A percentile compares a stretch with the other conserved stretches of the same genome.
Conservation (phyloP, 2,888 invertebrate species). For the Lysandra coridon region DNA sequence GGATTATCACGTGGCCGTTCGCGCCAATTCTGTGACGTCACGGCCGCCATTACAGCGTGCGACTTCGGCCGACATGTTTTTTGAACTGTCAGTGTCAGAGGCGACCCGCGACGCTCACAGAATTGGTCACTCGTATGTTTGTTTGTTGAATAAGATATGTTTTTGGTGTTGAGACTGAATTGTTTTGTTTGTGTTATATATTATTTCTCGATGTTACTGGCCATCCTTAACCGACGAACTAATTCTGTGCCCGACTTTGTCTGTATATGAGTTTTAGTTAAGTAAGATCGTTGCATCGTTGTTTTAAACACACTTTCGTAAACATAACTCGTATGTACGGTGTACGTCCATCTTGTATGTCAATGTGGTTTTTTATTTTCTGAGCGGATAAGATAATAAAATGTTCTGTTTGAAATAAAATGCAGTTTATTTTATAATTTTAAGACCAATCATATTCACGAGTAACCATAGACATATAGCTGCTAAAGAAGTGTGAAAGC, state of each 20-base stretch:
- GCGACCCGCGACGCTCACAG: constrained; percentile 41
- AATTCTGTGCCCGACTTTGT: constrained; percentile 51
- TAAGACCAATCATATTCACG: constrained; percentile 19
- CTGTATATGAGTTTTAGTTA: constrained; percentile 80
- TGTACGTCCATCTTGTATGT: constrained; percentile 79
- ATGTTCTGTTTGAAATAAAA: constrained; percentile 79
- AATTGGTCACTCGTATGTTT: constrained; percentile 46
- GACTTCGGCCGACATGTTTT: constrained; percentile 35
- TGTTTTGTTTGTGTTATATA: constrained; percentile 79
- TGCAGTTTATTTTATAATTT: constrained; percentile 57
- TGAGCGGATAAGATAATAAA: constrained; percentile 80
- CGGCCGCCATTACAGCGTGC: constrained; percentile 32
- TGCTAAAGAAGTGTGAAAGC: not conserved
- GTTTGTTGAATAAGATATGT: constrained; percentile 65
- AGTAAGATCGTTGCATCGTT: constrained; percentile 68
- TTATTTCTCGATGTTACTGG: constrained; percentile 59
- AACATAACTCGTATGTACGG: constrained; percentile 75
- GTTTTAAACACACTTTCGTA: constrained; percentile 58
- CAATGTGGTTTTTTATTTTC: constrained; percentile 78
- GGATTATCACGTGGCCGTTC: constrained; percentile 29
- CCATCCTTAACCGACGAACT: constrained; percentile 30
- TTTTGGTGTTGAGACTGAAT: constrained; percentile 80
- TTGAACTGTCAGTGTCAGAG: constrained; percentile 38
- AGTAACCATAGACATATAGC: not conserved
- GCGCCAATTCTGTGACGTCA: constrained; percentile 41